These are phyloP conservation scores for Ceuthmochares aereus DNA, from an alignment of 2,113 vertebrate genomes.

Conservation along the genomic window DNA sequence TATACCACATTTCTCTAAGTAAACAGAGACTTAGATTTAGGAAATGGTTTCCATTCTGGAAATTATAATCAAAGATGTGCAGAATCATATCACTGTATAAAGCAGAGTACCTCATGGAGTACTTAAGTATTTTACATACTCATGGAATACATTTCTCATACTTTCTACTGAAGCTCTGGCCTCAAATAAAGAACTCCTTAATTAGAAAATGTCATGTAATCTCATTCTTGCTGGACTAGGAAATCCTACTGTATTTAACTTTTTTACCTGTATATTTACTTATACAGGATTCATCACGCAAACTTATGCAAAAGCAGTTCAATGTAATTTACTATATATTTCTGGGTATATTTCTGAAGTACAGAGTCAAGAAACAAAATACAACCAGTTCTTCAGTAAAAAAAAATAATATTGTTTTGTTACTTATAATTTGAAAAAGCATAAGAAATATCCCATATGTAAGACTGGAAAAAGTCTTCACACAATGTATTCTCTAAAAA, in stretches of 20 bases:
- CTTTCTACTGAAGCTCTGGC: too few relatives aligned
- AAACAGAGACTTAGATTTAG: not conserved
- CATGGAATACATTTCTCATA: too few relatives aligned
- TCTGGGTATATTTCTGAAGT: not conserved
- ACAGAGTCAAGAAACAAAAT: not conserved
- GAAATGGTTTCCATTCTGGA: not conserved
- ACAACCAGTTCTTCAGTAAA: not conserved
- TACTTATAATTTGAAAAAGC: not conserved
- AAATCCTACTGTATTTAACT: not conserved
- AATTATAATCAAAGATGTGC: not conserved
- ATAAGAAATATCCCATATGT: not conserved
- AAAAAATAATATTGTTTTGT: not conserved
- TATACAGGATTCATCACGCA: not conserved
- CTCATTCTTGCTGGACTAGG: not conserved
- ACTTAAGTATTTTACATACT: too few relatives aligned
- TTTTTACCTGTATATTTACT: not conserved
- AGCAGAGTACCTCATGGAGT: too few relatives aligned
- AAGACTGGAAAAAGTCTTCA: not conserved
- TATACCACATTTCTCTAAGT: not conserved
- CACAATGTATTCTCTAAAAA: not conserved
- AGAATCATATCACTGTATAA: too few relatives aligned
- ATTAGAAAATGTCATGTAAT: not conserved
- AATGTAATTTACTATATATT: not conserved
- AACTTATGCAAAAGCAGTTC: not conserved
- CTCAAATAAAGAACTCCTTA: too few relatives aligned